These are phyloP conservation scores for Serrognathus titanus DNA, from an alignment of 2,888 invertebrate genomes.

Conservation along the genomic window DNA sequence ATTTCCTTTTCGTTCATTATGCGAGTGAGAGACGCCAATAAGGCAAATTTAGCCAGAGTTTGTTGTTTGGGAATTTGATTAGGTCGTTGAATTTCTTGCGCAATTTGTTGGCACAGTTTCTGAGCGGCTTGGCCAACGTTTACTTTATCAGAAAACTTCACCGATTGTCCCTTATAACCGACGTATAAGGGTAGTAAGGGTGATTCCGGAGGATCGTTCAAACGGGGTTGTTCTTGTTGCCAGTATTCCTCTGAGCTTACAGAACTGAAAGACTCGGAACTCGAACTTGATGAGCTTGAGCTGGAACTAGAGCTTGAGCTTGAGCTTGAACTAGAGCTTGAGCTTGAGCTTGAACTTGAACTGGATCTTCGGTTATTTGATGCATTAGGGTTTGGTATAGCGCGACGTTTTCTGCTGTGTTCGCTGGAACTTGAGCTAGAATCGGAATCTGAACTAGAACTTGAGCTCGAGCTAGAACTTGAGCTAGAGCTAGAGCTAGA, in stretches of 20 bases:
- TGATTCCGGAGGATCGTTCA: slow-evolving; percentile 45
- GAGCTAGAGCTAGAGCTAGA: not conserved
- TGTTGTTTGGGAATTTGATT: slow-evolving; percentile 56
- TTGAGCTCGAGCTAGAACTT: slow-evolving; percentile 22
- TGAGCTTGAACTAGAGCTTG: too few species aligned
- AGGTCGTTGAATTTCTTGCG: slow-evolving; percentile 57
- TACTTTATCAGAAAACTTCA: slow-evolving; percentile 34
- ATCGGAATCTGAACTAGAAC: slow-evolving; percentile 21
- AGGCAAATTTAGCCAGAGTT: slow-evolving; percentile 62
- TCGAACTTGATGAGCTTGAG: slow-evolving; percentile 15
- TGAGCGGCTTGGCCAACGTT: slow-evolving; percentile 35
- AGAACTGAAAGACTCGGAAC: not conserved
- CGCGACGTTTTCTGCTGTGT: slow-evolving; percentile 20
- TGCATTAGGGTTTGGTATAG: slow-evolving; percentile 7
- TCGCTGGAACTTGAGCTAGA: slow-evolving; percentile 11
- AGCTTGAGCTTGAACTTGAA: too few species aligned
- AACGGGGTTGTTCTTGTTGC: slow-evolving; percentile 33
- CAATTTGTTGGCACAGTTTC: slow-evolving; percentile 55
- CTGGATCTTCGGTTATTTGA: not conserved
- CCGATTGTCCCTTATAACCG: slow-evolving; percentile 51
- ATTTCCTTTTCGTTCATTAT: slow-evolving; percentile 62
- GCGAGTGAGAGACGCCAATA: slow-evolving; percentile 57
- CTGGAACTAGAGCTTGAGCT: slow-evolving; percentile 12
- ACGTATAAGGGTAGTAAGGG: slow-evolving; percentile 51
- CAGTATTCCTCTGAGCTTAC: slow-evolving; percentile 27